phyloP scores from a whole-genome alignment of 2,113 vertebrate species.

The Lontra canadensis region DNA sequence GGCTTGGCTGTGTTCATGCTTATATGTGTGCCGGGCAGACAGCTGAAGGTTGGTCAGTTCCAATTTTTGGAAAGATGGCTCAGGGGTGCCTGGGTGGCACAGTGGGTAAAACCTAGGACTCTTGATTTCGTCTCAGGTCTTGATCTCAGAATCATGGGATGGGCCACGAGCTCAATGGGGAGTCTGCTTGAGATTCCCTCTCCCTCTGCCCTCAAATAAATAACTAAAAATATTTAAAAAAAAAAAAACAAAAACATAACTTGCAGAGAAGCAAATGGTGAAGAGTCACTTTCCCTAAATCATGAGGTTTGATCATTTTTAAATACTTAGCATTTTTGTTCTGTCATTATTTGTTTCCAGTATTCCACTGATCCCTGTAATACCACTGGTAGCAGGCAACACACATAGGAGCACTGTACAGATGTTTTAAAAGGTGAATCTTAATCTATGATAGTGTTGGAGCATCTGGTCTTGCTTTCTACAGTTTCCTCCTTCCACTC shows the following conservation, averaged over 20 bases:
- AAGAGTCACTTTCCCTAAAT: neutral
- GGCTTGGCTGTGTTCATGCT: neutral
- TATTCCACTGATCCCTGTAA: neutral
- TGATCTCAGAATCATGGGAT: neutral
- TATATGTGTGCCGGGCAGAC: neutral
- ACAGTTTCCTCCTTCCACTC: neutral
- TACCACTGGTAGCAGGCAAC: neutral
- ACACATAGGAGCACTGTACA: neutral
- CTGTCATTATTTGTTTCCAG: neutral
- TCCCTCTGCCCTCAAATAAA: neutral
- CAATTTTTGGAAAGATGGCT: neutral
- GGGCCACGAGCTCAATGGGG: neutral
- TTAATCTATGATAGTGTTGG: neutral
- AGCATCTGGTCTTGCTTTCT: neutral
- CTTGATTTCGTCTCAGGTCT: neutral
- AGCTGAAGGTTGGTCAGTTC: neutral
- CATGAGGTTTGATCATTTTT: neutral
- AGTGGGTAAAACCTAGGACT: neutral
- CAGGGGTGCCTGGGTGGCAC: neutral
- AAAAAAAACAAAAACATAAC: neutral
- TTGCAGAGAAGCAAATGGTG: neutral
- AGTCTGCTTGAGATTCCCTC: neutral
- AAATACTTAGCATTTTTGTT: neutral
- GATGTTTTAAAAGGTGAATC: neutral
- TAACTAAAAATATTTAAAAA: neutral